These are phyloP conservation scores for Nesidiocoris tenuis DNA, from an alignment of 2,888 invertebrate species.

Conservation along the genomic window DNA sequence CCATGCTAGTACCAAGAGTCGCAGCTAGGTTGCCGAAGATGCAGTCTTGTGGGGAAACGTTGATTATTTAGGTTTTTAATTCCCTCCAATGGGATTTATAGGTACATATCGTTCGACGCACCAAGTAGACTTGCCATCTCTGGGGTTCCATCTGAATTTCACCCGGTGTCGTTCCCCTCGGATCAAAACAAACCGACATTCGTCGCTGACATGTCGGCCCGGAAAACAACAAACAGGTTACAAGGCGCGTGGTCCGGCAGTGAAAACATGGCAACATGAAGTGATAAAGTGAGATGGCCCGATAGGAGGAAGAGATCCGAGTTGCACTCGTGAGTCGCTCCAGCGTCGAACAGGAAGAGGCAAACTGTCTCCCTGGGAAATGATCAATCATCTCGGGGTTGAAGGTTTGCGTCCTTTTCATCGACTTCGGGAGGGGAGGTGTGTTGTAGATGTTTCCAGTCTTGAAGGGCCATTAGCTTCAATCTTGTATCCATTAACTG, in stretches of 20 bases:
- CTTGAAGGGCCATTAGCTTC: slow-evolving; percentile 32
- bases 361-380: neutral
- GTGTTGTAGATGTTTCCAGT: neutral
- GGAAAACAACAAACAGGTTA: neutral
- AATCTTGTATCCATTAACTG: slow-evolving; percentile 39
- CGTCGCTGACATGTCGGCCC: neutral
- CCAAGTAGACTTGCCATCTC: no score
- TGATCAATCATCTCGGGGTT: neutral
- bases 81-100: no score
- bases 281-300: neutral
- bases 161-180: no score
- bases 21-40: no score
- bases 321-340: neutral
- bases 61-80: no score
- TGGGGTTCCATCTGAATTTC: no score
- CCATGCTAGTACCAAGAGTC: no score
- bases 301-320: neutral
- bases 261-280: neutral
- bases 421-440: neutral
- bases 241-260: neutral
- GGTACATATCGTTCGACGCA: no score
- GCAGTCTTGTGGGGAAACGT: no score
- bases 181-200: neutral
- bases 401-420: neutral
- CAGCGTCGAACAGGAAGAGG: neutral